A percentile compares a stretch with the other conserved stretches of the same genome.
Evolutionary conservation across 2,797 vertebrate genomes (phyloP).

Genomic region (Heteromormyrus szaboi): DNA sequence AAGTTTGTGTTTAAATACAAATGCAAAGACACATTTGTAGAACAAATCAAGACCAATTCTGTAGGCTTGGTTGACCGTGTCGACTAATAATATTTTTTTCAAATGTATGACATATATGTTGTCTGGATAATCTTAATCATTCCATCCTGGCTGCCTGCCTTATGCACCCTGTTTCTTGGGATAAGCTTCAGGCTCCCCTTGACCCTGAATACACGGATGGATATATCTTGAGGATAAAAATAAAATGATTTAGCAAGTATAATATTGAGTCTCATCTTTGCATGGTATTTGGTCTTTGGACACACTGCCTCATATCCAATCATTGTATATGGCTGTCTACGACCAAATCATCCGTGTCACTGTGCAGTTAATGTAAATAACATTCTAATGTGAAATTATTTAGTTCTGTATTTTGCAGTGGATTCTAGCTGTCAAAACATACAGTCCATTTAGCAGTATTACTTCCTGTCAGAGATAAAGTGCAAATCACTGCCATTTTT

Average conservation of each 20-base stretch:
- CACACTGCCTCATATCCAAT: background rate
- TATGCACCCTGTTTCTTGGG: background rate
- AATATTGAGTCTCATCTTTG: background rate
- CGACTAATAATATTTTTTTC: background rate
- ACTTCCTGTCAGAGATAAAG: background rate
- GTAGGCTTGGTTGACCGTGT: background rate
- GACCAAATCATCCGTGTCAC: background rate
- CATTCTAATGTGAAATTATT: background rate
- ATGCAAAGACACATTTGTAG: background rate
- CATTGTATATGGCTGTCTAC: background rate
- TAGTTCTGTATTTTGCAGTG: background rate
- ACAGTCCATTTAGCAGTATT: background rate
- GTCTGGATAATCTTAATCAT: background rate
- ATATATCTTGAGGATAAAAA: background rate
- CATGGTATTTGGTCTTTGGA: background rate
- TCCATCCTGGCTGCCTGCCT: background rate
- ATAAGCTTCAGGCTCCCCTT: background rate
- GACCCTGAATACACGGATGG: background rate
- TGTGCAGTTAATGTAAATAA: background rate
- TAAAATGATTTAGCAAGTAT: background rate
- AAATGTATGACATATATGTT: background rate
- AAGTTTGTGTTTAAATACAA: background rate
- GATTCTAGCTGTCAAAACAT: background rate
- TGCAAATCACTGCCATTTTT: background rate
- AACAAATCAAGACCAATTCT: background rate